Percentiles rank a stretch among this genome's conserved stretches.
phyloP scores from a whole-genome alignment of 2,888 invertebrate genomes.

The Ypsolopha scabrella region DNA sequence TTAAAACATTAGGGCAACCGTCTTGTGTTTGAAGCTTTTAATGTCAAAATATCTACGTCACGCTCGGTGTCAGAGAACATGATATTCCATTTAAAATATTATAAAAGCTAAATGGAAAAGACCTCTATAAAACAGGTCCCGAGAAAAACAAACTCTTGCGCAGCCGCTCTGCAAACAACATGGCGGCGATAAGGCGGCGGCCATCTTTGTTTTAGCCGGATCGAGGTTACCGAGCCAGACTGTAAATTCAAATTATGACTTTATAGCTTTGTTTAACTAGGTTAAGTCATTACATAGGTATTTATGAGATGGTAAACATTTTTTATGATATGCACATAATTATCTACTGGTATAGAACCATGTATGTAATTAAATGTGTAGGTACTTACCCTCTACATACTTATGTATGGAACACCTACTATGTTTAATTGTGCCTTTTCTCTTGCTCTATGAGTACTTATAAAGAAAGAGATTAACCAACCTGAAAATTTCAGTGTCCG shows the following conservation, averaged over 20 bases:
- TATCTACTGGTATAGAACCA: too few species aligned
- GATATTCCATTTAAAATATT: not conserved
- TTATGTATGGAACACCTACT: too few species aligned
- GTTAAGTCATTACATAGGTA: slow-evolving; percentile 4
- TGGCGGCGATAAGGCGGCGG: slow-evolving; percentile 52
- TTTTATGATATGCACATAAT: too few species aligned
- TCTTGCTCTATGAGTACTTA: too few species aligned
- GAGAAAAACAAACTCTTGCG: slow-evolving; percentile 47
- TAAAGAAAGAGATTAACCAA: too few species aligned
- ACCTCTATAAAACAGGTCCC: slow-evolving; percentile 55
- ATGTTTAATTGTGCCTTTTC: too few species aligned
- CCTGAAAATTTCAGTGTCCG: too few species aligned
- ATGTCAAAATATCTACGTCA: not conserved
- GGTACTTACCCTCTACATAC: too few species aligned
- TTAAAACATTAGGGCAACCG: not conserved
- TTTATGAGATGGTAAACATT: not conserved
- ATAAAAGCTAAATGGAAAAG: slow-evolving; percentile 19
- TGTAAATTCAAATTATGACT: slow-evolving; percentile 50
- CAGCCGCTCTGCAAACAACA: slow-evolving; percentile 51
- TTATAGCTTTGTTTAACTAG: slow-evolving; percentile 12
- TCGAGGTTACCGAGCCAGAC: slow-evolving; percentile 52
- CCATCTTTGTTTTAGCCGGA: slow-evolving; percentile 47
- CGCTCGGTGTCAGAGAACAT: not conserved
- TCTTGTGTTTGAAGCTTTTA: not conserved
- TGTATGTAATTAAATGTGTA: too few species aligned